phyloP scores from a whole-genome alignment of 2,113 vertebrate genomes.

The Pollimyrus isidori region DNA sequence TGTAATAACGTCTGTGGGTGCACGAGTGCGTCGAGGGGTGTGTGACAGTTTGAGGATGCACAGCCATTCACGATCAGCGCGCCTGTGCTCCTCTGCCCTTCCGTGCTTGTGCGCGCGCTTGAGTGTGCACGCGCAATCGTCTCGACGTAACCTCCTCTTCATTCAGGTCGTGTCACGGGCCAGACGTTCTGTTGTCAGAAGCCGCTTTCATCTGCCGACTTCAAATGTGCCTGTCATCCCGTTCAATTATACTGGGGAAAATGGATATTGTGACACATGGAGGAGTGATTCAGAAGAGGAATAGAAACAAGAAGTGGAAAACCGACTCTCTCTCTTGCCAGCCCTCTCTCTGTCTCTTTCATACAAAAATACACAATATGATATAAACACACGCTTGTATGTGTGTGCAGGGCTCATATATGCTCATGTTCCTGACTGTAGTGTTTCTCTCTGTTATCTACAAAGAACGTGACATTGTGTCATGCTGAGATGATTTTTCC shows the following conservation, averaged over 20 bases:
- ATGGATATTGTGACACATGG: conserved; percentile 67
- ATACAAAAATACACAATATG: neutral
- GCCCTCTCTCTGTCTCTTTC: conserved; percentile 16
- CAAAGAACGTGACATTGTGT: neutral
- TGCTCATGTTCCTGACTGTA: neutral
- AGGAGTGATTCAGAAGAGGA: conserved; percentile 67
- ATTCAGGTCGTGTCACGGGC: conserved; percentile 70
- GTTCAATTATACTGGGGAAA: conserved; percentile 71
- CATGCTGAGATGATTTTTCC: neutral
- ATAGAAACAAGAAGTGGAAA: conserved; percentile 59
- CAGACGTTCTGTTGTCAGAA: conserved; percentile 67
- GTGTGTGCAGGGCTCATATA: neutral
- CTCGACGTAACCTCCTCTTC: conserved; percentile 51
- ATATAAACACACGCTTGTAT: neutral
- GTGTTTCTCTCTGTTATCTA: neutral
- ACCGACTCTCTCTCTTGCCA: conserved; percentile 44
- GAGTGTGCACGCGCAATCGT: conserved; percentile 21
- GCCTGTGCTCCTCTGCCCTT: conserved; percentile 13
- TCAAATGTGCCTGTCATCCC: conserved; percentile 69
- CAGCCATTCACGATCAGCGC: neutral
- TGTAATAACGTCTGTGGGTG: neutral
- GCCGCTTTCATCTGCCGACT: conserved; percentile 64
- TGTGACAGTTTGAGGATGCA: neutral
- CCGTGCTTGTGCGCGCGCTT: conserved; percentile 12
- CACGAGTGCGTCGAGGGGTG: conserved; percentile 1